A percentile compares a stretch with the other conserved stretches of the same genome.
Conservation (phyloP, 2,888 invertebrate species). For the Chironomus riparius region DNA sequence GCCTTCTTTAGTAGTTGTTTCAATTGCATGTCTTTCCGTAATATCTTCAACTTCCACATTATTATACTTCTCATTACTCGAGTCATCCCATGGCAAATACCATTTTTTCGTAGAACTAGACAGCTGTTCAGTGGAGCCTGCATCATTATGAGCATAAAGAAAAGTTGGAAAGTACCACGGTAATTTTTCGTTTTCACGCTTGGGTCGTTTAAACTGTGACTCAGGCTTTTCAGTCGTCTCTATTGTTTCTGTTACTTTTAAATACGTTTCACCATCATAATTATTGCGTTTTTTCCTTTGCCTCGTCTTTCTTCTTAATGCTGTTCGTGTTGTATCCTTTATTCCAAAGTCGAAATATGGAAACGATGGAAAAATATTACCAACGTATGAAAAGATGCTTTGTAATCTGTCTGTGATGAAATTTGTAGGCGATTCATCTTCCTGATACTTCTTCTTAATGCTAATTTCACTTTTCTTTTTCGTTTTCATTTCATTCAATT, state of each 20-base stretch:
- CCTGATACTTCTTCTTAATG: background rate
- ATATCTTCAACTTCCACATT: background rate
- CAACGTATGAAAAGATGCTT: background rate
- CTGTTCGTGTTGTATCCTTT: background rate
- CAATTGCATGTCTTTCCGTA: background rate
- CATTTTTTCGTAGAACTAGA: no score
- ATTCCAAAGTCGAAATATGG: background rate
- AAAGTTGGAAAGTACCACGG: background rate
- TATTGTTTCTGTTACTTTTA: background rate
- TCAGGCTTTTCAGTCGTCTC: conserved; percentile 8
- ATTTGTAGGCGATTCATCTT: background rate
- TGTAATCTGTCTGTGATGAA: background rate
- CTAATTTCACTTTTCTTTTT: background rate
- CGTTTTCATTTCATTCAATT: background rate
- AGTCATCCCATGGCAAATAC: no score
- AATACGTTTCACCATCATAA: background rate
- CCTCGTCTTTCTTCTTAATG: background rate
- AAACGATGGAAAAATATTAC: background rate
- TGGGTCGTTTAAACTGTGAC: conserved; percentile 5
- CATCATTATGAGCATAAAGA: background rate
- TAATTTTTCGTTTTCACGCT: conserved; percentile 1
- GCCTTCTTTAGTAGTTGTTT: background rate
- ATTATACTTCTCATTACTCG: no score
- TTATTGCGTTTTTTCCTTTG: background rate
- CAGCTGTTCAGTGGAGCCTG: background rate